Evolutionary conservation across 1,140 invertebrate genomes (phyloP).

Genomic region (Armadillidium nasatum): DNA sequence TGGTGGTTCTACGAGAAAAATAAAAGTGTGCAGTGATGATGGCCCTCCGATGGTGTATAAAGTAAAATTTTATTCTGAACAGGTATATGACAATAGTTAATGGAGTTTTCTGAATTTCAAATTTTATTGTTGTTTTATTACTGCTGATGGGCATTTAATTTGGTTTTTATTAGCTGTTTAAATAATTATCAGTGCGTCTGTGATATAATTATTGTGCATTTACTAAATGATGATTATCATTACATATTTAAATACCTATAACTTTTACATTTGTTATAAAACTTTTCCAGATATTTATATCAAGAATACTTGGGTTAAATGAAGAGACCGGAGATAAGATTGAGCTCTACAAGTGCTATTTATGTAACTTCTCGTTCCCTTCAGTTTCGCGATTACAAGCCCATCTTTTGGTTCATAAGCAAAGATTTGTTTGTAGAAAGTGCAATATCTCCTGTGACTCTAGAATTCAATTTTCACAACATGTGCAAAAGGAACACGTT

Average conservation of each 20-base stretch:
- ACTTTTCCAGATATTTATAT: slow-evolving; percentile 47
- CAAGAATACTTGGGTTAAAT: slow-evolving; percentile 51
- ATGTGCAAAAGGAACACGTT: slow-evolving; percentile 45
- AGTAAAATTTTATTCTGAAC: slow-evolving; percentile 34
- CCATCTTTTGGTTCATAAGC: slow-evolving; percentile 51
- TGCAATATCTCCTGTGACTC: slow-evolving; percentile 50
- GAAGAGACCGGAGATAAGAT: slow-evolving; percentile 49
- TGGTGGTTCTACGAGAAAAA: slow-evolving; percentile 24
- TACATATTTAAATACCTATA: too few relatives aligned
- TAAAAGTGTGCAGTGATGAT: slow-evolving; percentile 33
- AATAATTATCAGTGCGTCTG: too few relatives aligned
- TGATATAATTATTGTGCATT: too few relatives aligned
- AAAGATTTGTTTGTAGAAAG: slow-evolving; percentile 49
- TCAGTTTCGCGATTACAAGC: slow-evolving; percentile 48
- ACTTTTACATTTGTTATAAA: too few relatives aligned
- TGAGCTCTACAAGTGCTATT: slow-evolving; percentile 53
- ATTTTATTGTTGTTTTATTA: too few relatives aligned
- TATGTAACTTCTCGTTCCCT: slow-evolving; percentile 51
- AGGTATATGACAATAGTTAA: slow-evolving; percentile 25
- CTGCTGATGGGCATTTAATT: too few relatives aligned
- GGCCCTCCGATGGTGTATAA: slow-evolving; percentile 39
- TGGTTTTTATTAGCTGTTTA: too few relatives aligned
- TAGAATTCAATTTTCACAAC: slow-evolving; percentile 48
- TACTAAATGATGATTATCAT: too few relatives aligned
- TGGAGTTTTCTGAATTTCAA: neutral